phyloP scores from a whole-genome alignment of 2,888 invertebrate genomes.

The Eubasilissa splendida region DNA sequence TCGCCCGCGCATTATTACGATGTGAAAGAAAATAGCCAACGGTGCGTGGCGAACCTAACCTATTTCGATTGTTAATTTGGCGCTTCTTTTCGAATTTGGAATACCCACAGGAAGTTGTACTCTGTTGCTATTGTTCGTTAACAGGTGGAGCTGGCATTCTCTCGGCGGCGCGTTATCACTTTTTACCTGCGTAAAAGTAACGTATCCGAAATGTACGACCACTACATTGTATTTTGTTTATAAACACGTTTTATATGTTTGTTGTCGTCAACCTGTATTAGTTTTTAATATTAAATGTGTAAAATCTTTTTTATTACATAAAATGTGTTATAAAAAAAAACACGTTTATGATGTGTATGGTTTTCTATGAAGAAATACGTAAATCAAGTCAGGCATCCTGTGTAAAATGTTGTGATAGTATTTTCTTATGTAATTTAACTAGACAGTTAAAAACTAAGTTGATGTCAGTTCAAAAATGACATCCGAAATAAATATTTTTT shows the following conservation, averaged over 20 bases:
- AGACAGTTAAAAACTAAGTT: no score
- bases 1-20: conserved; percentile 46
- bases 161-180: conserved; percentile 33
- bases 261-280: conserved; percentile 59
- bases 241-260: conserved; percentile 28
- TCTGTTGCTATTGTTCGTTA: conserved; percentile 61
- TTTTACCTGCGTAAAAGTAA: conserved; percentile 33
- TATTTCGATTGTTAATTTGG: conserved; percentile 66
- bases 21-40: conserved; percentile 49
- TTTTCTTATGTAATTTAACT: no score
- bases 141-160: conserved; percentile 70
- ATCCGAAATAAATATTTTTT: no score
- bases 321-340: no score
- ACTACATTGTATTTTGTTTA: no score
- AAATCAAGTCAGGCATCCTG: no score
- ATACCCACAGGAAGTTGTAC: conserved; percentile 59
- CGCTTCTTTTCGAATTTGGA: conserved; percentile 60
- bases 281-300: not conserved
- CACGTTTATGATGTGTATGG: no score
- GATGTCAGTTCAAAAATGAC: no score
- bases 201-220: not conserved
- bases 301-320: no score
- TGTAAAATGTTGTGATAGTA: no score
- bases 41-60: conserved; percentile 66
- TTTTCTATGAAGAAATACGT: no score